These are phyloP conservation scores for Cheirogaleus medius DNA, from an alignment of 2,113 vertebrate genomes.

Conservation along the genomic window DNA sequence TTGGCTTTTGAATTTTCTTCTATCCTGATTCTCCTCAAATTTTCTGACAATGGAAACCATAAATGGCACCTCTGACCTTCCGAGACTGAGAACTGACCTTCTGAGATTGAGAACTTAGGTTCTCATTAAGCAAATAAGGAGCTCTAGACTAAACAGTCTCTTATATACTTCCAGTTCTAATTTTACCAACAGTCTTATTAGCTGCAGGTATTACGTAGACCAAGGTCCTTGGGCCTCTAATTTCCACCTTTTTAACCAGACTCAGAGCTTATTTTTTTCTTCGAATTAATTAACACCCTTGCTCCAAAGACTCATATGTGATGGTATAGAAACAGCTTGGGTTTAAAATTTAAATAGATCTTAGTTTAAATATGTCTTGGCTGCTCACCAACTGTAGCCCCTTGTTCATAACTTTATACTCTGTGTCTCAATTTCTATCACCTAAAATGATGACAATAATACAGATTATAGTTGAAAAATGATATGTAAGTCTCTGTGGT, in stretches of 20 bases:
- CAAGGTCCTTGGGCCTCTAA: rapidly evolving
- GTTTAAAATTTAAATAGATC: neutral
- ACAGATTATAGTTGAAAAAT: neutral
- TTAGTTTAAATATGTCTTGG: neutral
- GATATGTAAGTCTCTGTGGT: neutral
- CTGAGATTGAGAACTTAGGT: rapidly evolving
- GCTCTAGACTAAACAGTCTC: neutral
- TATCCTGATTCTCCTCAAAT: neutral
- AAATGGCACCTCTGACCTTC: neutral
- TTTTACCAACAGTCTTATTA: neutral
- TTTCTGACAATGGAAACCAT: neutral
- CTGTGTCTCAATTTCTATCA: neutral
- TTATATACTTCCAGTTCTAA: neutral
- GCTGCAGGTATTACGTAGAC: neutral
- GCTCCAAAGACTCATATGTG: neutral
- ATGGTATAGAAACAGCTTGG: neutral
- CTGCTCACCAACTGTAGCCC: neutral
- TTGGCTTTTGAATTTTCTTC: neutral
- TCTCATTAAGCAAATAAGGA: neutral
- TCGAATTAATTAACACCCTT: neutral
- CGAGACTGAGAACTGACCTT: neutral
- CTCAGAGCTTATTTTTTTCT: neutral
- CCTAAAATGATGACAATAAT: neutral
- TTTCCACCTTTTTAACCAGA: neutral
- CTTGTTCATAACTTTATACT: neutral